Base-by-base conservation (phyloP, 2,888 invertebrate genomes). In the Strigamia crassipes region DNA sequence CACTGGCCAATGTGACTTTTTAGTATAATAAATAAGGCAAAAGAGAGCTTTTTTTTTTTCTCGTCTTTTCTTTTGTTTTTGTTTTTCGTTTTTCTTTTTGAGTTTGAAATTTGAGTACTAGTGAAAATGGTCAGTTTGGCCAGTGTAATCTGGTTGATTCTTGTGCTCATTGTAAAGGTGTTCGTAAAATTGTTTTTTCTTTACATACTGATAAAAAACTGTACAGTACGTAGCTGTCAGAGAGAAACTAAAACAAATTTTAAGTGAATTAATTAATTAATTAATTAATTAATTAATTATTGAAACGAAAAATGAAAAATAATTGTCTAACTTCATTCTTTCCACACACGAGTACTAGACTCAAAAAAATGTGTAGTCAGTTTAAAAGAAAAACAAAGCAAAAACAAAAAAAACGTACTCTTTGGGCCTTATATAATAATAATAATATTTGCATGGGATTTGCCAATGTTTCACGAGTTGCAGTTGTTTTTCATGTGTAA, bases 1-100 rank as follows among this genome's bases (percentile, higher is more conserved):
- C 56, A 56, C 56, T 56, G 56, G 56, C 56, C 56, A 56, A 56
- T 56, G 56, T 56, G 56, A 56, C 56, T 56, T 56, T 56, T n/a
- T 56, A 56, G 18, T 9, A 21, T 27, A 27, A 27, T 27, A n/a
- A 56, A 56, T 18, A 18, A 56, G 18, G 18, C n/a, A 18, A 56
- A 56, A 56, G 18, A 56, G 56, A 56, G 56, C 56, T n/a, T 18
- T 18, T 18, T 51, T 51, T 51, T 8, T 9, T 56, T 21, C 27
- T 3, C 18, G 1, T 18, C 18, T n/a, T 56, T 56, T 51, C 51
- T 6, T 51, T 56, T 56, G 5, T 56, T 56, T n/a, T 21, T 51
- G 4, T 51, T 51, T 51, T 51, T 51, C 3, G 6, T 18, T 51
- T 56, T 56, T 18, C 46, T 15, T 1, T 15, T 46, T 46, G 15